Conservation (phyloP, 2,888 invertebrate genomes). For the Lepidochrysops patricia region DNA sequence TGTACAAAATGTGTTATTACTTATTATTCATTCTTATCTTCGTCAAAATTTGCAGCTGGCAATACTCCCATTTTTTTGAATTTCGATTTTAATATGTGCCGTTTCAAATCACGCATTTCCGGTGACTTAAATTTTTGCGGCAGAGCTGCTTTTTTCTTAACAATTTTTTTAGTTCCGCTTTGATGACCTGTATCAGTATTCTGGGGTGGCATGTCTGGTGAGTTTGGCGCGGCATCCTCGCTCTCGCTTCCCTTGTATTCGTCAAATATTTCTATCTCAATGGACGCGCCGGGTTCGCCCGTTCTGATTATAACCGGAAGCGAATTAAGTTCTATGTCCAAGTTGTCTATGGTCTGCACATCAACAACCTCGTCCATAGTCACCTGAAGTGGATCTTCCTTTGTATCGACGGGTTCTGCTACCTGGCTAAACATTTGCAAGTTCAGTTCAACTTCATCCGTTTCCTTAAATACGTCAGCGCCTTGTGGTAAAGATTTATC, state of each 20-base stretch:
- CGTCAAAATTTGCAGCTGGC: slow-evolving; percentile 36
- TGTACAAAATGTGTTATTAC: background rate
- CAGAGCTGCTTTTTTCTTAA: slow-evolving; percentile 3
- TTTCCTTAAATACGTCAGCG: background rate
- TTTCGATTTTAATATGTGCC: slow-evolving; percentile 34
- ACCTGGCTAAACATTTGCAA: slow-evolving; percentile 14
- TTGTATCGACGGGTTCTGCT: background rate
- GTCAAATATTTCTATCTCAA: slow-evolving; percentile 33
- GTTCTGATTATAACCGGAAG: slow-evolving; percentile 28
- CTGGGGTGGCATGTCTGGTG: background rate
- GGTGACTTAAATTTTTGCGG: slow-evolving; percentile 14
- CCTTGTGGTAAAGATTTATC: background rate
- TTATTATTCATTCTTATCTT: slow-evolving; percentile 15
- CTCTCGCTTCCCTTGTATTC: background rate
- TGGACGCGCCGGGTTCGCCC: slow-evolving; percentile 20
- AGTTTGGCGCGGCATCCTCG: background rate
- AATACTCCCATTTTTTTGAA: slow-evolving; percentile 42
- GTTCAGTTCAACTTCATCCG: slow-evolving; percentile 14
- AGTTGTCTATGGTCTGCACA: slow-evolving; percentile 10
- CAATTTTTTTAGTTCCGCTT: slow-evolving; percentile 9
- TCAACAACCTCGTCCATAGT: background rate
- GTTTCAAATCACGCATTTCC: slow-evolving; percentile 32
- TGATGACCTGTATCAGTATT: background rate
- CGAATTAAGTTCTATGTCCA: slow-evolving; percentile 26
- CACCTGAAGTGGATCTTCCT: background rate